Evolutionary conservation across 2,797 vertebrate species (phyloP).

Genomic region (Bradypodion ventrale): DNA sequence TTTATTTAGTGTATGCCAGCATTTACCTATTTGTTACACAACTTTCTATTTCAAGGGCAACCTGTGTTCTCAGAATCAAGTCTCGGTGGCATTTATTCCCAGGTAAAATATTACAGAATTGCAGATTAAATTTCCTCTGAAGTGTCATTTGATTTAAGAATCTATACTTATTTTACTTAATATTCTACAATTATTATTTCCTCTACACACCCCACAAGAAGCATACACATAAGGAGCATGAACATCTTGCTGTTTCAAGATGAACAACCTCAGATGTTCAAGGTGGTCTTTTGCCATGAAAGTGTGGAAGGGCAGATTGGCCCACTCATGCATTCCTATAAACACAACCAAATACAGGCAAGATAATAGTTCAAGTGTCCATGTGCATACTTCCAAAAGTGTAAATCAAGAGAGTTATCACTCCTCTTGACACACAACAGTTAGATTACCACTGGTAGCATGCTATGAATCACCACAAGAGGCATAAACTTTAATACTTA

Average conservation of each 20-base stretch:
- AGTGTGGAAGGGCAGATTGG: background rate
- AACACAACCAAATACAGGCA: background rate
- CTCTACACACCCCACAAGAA: background rate
- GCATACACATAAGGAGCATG: background rate
- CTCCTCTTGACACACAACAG: background rate
- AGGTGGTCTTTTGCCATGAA: background rate
- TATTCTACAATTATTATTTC: background rate
- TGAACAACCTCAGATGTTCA: background rate
- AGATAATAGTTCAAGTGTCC: background rate
- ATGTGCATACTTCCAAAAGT: background rate
- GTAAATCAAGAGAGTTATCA: background rate
- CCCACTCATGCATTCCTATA: background rate
- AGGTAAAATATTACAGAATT: background rate
- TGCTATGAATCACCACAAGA: background rate
- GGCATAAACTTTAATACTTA: background rate
- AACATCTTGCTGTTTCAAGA: background rate
- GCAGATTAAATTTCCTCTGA: background rate
- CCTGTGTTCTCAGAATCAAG: background rate
- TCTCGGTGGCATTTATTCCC: background rate
- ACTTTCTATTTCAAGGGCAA: too few relatives aligned
- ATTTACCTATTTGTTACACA: too few relatives aligned
- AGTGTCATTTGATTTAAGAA: background rate
- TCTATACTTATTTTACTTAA: background rate
- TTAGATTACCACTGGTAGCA: background rate
- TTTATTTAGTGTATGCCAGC: too few relatives aligned